Evolutionary conservation across 2,888 invertebrate species (phyloP), one percentile per base, ranked within the genome.

Genomic region (Corbicula japonica): DNA sequence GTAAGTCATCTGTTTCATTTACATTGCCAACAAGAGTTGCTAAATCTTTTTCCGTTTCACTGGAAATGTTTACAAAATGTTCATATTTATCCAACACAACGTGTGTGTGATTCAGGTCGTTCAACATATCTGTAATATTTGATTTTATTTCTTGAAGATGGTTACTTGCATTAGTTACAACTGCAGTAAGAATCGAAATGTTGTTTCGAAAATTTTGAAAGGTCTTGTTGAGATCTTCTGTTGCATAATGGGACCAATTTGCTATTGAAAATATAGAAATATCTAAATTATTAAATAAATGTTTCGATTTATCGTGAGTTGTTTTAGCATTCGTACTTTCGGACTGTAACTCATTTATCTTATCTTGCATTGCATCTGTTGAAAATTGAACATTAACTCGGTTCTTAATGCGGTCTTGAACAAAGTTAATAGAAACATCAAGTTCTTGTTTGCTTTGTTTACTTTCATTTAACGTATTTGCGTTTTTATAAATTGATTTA

Each of bases 1-100:
- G 61, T 30, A 62, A 30, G 21, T 38, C n/a, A 4, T 44, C 38
- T 0, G 80, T 80, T 3, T 58, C 21, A 4, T 63, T 50, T n/a
- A 80, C 28, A 2, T 32, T 48, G 12, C 50, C n/a, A 21, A 56
- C 48, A 3, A 65, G 32, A 0, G 6, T 5, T 4, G 26, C 35
- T 34, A 80, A 41, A 15, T 34, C 28, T 15, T 56, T 23, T 28
- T 52, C 50, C 34, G 30, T 66, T 26, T 21, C 12, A 30, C 1
- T 12, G 8, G 54, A 66, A 12, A 12, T 50, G 8, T 46, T 23
- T 28, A 48, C 52, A 3, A 38, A 18, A 10, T 38, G 41, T 8
- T 26, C 34, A 26, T 61, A 72, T 4, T 21, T 41, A 15, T 46
- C 28, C 15, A 79, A 32, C 21, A 74, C 8, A 10, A 38, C 46